A percentile compares a stretch with the other conserved stretches of the same genome.
Evolutionary conservation across 2,888 invertebrate species (phyloP).

Genomic region (Elegia similella): DNA sequence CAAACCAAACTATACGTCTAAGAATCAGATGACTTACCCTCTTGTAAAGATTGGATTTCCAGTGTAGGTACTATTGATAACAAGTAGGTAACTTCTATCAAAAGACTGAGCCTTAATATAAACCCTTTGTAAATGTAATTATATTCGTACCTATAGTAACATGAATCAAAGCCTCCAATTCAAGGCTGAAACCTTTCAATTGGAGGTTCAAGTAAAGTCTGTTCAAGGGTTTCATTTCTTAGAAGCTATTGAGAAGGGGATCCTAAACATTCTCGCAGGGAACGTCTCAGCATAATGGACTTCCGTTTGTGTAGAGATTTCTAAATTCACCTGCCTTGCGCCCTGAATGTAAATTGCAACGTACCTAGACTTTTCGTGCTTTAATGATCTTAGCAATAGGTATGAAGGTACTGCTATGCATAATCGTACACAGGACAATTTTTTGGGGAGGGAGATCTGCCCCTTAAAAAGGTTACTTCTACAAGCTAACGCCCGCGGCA

Average conservation of each 20-base stretch:
- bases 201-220: neutral
- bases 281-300: constrained; percentile 32
- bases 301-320: constrained; percentile 34
- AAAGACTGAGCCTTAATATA: no score
- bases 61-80: no score
- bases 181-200: neutral
- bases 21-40: no score
- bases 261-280: constrained; percentile 11
- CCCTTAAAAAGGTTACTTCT: no score
- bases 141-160: neutral
- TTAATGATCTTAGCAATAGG: neutral
- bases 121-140: neutral
- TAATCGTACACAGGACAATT: neutral
- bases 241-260: neutral
- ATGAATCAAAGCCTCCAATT: neutral
- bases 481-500: no score
- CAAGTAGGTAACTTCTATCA: no score
- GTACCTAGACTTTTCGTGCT: neutral
- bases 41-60: no score
- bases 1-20: no score
- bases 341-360: constrained; percentile 19
- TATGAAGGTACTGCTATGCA: neutral
- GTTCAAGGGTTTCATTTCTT: neutral
- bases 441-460: neutral
- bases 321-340: constrained; percentile 22